Evolutionary conservation across 1,140 invertebrate genomes (phyloP).

Genomic region (Meloidogyne hapla): DNA sequence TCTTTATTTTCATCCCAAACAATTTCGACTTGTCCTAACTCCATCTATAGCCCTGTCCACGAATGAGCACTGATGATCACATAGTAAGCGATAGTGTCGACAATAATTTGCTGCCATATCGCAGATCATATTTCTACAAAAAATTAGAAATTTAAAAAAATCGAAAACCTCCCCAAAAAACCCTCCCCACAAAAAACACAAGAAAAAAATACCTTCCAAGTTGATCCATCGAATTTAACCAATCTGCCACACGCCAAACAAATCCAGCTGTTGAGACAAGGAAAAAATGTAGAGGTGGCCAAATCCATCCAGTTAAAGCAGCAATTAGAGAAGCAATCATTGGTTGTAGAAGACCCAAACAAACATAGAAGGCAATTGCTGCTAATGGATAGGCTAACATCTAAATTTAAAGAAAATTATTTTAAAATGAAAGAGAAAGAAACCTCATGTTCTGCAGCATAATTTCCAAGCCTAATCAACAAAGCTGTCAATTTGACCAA

Average conservation of each 20-base stretch:
- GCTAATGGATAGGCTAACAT: constrained; percentile 1
- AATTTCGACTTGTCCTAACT: neutral
- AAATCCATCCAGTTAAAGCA: constrained; percentile 1
- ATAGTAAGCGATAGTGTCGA: neutral
- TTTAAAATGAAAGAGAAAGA: neutral
- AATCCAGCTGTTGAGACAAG: constrained; percentile 4
- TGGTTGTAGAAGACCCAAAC: neutral
- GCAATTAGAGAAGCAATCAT: neutral
- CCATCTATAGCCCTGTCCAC: neutral
- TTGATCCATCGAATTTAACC: neutral
- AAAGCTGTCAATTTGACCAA: constrained; percentile 3
- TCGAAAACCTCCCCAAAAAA: too few species aligned
- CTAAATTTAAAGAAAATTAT: neutral
- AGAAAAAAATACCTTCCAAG: neutral
- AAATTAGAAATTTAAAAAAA: too few species aligned
- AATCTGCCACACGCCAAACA: constrained; percentile 2
- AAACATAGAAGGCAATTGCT: neutral
- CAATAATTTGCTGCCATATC: constrained; percentile 5
- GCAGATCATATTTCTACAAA: neutral
- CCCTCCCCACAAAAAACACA: too few species aligned
- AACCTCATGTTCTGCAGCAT: constrained; percentile 4
- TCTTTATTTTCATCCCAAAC: neutral
- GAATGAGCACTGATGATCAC: neutral
- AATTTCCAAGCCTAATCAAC: constrained; percentile 5
- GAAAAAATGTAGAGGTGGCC: neutral